Conservation (phyloP, 2,797 vertebrate species). For the Gephyroberyx darwinii region DNA sequence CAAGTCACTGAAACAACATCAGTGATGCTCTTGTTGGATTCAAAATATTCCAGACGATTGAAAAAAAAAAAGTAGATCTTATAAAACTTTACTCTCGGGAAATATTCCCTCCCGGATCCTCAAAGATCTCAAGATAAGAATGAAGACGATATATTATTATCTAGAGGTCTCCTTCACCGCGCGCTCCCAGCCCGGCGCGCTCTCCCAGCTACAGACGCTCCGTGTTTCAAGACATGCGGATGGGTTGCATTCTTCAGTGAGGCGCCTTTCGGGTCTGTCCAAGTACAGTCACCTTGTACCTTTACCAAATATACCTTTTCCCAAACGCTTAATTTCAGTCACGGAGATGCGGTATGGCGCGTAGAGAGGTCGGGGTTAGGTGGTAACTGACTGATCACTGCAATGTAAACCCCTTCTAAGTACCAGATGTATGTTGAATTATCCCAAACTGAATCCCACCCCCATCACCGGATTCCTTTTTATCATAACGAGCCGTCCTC, state of each 20-base stretch:
- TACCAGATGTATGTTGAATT: too few species aligned
- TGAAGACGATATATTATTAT: neutral
- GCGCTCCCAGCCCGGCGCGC: slow-evolving; percentile 36
- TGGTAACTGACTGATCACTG: too few species aligned
- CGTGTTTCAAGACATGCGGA: slow-evolving; percentile 38
- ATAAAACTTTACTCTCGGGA: too few species aligned
- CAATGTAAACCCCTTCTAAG: too few species aligned
- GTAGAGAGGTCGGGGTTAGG: too few species aligned
- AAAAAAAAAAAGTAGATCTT: too few species aligned
- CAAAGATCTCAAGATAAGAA: neutral
- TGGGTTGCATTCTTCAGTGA: slow-evolving; percentile 25
- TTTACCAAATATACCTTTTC: neutral
- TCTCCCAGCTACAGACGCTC: slow-evolving; percentile 6
- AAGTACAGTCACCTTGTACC: neutral
- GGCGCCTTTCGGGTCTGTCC: slow-evolving; percentile 41
- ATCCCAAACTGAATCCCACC: too few species aligned
- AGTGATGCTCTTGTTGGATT: slow-evolving; percentile 31
- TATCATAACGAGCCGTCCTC: too few species aligned
- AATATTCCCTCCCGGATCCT: neutral
- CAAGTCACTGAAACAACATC: slow-evolving; percentile 17
- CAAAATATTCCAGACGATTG: neutral
- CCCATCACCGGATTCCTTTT: too few species aligned
- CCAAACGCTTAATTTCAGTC: too few species aligned
- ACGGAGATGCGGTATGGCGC: too few species aligned
- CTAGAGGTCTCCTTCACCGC: slow-evolving; percentile 3